Base-by-base conservation (phyloP, 2,113 vertebrate species). In the Chrysochloris asiatica region DNA sequence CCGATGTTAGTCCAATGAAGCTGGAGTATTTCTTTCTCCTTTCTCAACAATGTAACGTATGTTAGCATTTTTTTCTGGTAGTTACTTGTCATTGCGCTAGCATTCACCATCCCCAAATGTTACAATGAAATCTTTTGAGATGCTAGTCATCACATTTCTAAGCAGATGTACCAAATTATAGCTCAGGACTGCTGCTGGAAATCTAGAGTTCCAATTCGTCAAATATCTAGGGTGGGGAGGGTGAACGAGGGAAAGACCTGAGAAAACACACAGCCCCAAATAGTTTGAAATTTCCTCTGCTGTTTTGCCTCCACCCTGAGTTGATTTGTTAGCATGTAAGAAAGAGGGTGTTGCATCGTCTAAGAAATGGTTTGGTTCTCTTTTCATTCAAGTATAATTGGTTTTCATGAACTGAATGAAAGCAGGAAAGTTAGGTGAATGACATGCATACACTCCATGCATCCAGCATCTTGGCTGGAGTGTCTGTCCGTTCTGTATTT, bases 101-200 rank as follows among this genome's bases (percentile, higher is more conserved):
- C 96, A 93, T 93, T 96, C 97, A 94, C 93, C 95, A 93, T 95
- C 94, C 94, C 95, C 92, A 88, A 96, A 77, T 86, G 88, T 95
- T 98, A 95, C 96, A 98, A 97, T 97, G 95, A 97, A 96, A 89
- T 97, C 93, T 81, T 96, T 97, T 96, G 93, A 94, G 91, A 93
- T 93, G 94, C 94, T 86, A 93, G 95, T 96, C 97, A 94, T 96
- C 97, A 94, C 95, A 94, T 96, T 95, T 85, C 80, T 81, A 93
- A 97, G 91, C 95, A 97, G 96, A 97, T 98, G 97, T 95, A 96
- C 80, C 92, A 97, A 98, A 97, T 98, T 97, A 94, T 9, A 93
- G 91, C 93, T 90, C 82, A 95, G 96, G 95, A 95, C 75, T 63
- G 94, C 33, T 41, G 89, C 93, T 97, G 83, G 93, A 96, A 97